Percentiles rank a stretch among this genome's conserved stretches.
phyloP scores from a whole-genome alignment of 2,797 vertebrate genomes.

The Petrocephalus schoutedeni region DNA sequence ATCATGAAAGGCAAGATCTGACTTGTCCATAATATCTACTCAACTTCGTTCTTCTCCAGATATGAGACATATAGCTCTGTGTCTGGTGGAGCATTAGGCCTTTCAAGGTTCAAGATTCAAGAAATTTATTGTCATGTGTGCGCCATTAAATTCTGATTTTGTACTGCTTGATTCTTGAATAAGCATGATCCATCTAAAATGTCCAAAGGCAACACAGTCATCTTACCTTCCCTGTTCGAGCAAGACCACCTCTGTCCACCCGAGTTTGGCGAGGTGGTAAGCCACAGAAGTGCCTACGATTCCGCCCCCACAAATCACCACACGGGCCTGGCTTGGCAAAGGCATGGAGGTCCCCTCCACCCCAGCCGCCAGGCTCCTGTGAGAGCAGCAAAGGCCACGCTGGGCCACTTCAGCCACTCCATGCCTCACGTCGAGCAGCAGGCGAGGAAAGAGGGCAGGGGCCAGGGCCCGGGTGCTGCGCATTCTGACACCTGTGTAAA shows the following conservation, averaged over 20 bases:
- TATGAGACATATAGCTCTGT: not conserved
- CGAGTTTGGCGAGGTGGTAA: constrained; percentile 89
- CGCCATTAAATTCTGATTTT: not conserved
- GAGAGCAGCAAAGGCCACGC: constrained; percentile 47
- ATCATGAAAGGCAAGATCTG: not conserved
- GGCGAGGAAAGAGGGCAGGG: constrained; percentile 65
- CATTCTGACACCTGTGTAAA: constrained; percentile 49
- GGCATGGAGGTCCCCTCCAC: constrained; percentile 52
- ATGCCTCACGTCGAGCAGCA: constrained; percentile 55
- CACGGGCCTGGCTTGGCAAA: constrained; percentile 77
- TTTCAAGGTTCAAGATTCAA: not conserved
- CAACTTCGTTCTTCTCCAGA: not conserved
- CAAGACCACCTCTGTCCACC: constrained; percentile 86
- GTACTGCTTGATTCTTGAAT: not conserved
- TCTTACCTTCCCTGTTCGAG: constrained; percentile 94
- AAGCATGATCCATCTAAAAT: not conserved
- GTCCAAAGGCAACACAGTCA: not conserved
- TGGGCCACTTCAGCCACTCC: constrained; percentile 45
- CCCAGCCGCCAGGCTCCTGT: constrained; percentile 41
- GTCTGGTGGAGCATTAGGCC: not conserved
- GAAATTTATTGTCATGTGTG: not conserved
- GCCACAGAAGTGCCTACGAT: constrained; percentile 89
- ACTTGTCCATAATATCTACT: not conserved
- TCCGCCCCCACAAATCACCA: constrained; percentile 91
- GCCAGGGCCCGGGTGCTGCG: constrained; percentile 60